A percentile compares a stretch with the other conserved stretches of the same genome.
Evolutionary conservation across 2,797 vertebrate genomes (phyloP).

Genomic region (Vireo griseus): DNA sequence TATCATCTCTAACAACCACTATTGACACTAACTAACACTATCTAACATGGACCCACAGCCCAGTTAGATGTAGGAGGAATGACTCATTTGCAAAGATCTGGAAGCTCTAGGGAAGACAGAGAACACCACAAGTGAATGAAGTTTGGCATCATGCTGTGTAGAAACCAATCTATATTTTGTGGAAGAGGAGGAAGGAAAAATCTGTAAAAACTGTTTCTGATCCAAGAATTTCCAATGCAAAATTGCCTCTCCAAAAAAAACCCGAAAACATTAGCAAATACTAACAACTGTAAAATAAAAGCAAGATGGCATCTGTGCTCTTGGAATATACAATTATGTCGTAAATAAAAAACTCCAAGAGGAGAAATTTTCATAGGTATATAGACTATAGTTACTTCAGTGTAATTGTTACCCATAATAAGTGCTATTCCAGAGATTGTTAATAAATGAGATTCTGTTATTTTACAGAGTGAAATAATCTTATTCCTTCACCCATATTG

Average conservation of each 20-base stretch:
- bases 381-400: background rate
- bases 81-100: background rate
- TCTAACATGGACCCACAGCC: background rate
- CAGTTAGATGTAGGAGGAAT: background rate
- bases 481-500: background rate
- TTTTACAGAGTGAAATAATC: background rate
- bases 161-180: background rate
- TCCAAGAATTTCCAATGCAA: background rate
- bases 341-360: background rate
- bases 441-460: background rate
- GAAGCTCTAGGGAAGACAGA: background rate
- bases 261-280: background rate
- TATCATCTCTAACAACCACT: background rate
- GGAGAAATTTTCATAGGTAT: background rate
- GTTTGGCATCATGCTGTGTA: background rate
- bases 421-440: background rate
- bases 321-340: background rate
- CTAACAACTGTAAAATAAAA: background rate
- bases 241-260: background rate
- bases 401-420: background rate
- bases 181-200: background rate
- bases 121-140: background rate
- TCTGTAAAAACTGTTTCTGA: background rate
- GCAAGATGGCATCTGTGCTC: background rate
- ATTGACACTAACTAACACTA: no score